Conservation (phyloP, 2,113 vertebrate genomes). For the Phaetusa simplex region DNA sequence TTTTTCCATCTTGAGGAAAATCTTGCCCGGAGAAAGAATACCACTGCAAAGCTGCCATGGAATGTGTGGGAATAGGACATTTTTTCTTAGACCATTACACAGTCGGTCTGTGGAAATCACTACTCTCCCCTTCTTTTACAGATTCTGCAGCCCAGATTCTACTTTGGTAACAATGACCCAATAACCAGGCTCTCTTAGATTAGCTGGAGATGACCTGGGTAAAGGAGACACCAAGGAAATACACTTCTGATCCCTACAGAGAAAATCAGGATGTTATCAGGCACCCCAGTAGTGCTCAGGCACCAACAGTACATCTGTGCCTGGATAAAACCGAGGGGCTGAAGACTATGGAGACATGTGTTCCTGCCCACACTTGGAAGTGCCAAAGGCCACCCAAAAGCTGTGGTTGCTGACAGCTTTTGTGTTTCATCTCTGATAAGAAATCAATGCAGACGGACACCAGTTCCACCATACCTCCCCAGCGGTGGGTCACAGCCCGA, state of each 20-base stretch:
- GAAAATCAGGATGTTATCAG: background rate
- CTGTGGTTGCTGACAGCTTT: background rate
- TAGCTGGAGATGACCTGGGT: background rate
- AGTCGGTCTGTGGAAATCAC: background rate
- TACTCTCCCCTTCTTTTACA: background rate
- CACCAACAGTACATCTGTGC: background rate
- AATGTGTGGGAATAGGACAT: background rate
- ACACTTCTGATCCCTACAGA: background rate
- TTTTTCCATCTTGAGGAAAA: background rate
- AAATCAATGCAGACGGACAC: background rate
- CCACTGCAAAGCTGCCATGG: background rate
- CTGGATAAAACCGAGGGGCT: background rate
- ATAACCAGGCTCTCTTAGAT: background rate
- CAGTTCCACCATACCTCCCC: rapidly evolving
- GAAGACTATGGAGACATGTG: background rate
- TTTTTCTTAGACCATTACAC: background rate
- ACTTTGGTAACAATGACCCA: background rate
- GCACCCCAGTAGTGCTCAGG: background rate
- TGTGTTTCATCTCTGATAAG: background rate
- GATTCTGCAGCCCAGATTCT: background rate
- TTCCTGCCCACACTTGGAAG: background rate
- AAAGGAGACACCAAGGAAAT: background rate
- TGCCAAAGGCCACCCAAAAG: background rate
- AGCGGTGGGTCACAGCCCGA: background rate
- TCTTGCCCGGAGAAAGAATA: background rate